These are phyloP conservation scores for Scaeva pyrastri DNA, from an alignment of 2,888 invertebrate genomes.

Conservation along the genomic window DNA sequence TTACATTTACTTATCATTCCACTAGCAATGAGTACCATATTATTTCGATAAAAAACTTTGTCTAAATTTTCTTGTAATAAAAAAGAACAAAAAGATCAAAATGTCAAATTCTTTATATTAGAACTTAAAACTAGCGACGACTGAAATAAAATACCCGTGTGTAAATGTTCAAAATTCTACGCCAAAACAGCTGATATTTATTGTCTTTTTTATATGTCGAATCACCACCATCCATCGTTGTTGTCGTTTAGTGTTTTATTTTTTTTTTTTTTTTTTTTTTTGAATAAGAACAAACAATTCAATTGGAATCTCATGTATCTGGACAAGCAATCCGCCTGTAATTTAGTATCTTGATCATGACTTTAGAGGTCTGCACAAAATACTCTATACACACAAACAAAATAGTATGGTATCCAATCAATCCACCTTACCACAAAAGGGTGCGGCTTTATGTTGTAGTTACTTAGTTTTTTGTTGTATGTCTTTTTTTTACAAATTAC, in stretches of 20 bases:
- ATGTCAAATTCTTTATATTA: background rate
- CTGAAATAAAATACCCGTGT: slow-evolving; percentile 22
- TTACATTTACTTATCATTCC: no score
- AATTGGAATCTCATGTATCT: slow-evolving; percentile 55
- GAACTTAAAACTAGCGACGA: background rate
- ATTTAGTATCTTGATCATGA: slow-evolving; percentile 71
- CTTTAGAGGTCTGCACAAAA: background rate
- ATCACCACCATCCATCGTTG: slow-evolving; percentile 12
- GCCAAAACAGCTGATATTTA: background rate
- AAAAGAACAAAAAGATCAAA: background rate
- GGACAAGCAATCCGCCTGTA: slow-evolving; percentile 44
- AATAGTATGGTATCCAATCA: slow-evolving; percentile 53
- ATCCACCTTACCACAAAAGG: slow-evolving; percentile 64
- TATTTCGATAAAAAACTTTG: no score
- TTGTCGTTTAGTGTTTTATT: slow-evolving; percentile 8
- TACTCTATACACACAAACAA: background rate
- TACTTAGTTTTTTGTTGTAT: background rate
- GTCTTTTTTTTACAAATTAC: slow-evolving; percentile 38
- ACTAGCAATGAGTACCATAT: no score
- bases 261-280: slow-evolving; percentile 38
- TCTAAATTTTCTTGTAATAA: no score
- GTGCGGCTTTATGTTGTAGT: slow-evolving; percentile 31
- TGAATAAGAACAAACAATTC: slow-evolving; percentile 26
- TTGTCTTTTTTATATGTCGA: background rate
- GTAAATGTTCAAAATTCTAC: background rate